Evolutionary conservation across 2,888 invertebrate genomes (phyloP), one percentile per base, ranked within the genome.

Genomic region (Cryptocheilus praepositus): DNA sequence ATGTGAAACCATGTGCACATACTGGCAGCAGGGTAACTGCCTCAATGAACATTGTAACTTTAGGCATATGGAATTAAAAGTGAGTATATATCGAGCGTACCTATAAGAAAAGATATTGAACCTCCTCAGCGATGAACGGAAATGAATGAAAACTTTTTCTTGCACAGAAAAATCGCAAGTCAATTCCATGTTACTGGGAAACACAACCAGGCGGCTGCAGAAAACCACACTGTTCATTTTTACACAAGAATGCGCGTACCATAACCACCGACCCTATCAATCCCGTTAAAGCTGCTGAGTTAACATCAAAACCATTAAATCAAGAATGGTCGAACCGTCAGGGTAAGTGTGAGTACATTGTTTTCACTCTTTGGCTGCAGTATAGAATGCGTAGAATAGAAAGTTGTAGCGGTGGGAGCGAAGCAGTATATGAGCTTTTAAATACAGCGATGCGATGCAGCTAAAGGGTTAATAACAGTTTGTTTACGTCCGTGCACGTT

Each of bases 181-280:
- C 92, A 75, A 95, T 95, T 84, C 94, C 94, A 0, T 96, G 96
- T 89, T 96, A 95, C 88, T 96, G 95, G 95, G 96, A 96, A 89
- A 93, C 91, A 75, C 95, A 96, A 89, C 95, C 95, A 0, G 92
- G 93, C 11, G 96, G 96, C 1, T 96, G 96, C 87, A 92, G 93
- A 79, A 96, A 96, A 89, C 94, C 94, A 64, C 94, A 95, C 87
- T 96, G 96, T 89, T 93, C 94, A 0, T 96, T 96, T 87, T 91
- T 93, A 89, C 96, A 96, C 88, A 92, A 89, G 76, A 80, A 73
- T 59, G 79, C 79, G 57, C 81, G 84, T 21, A 64, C 66, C 67
- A 64, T 75, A 60, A 69, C 66, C 16, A 67, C 7, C 61, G 83
- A 81, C 66, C 81, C 84, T 28, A 83, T 79, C 36, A 84, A 84